Evolutionary conservation across 2,113 vertebrate genomes (phyloP).

Genomic region (Bombycilla garrulus): DNA sequence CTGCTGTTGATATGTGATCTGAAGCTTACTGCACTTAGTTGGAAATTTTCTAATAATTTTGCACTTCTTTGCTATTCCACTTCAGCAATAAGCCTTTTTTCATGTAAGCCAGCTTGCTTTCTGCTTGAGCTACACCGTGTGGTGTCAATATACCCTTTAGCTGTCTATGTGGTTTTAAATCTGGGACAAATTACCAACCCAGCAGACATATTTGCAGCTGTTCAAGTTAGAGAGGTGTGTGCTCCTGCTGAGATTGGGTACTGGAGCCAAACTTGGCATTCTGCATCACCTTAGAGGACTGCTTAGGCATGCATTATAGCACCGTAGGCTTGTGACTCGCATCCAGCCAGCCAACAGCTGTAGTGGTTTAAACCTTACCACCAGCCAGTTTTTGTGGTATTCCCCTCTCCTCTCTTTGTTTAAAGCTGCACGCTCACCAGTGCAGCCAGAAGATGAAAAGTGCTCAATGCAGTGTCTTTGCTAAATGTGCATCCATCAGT

Average conservation of each 20-base stretch:
- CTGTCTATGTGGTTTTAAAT: neutral
- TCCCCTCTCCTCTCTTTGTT: neutral
- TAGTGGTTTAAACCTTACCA: neutral
- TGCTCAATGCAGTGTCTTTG: fast-evolving
- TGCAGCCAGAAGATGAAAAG: neutral
- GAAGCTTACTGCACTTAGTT: neutral
- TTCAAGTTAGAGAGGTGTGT: neutral
- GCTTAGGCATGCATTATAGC: fast-evolving
- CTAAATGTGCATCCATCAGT: neutral
- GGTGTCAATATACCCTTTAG: neutral
- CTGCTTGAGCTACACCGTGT: fast-evolving
- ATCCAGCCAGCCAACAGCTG: neutral
- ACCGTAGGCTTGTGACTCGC: fast-evolving
- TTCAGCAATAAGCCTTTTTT: neutral
- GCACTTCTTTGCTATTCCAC: neutral
- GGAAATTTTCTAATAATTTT: neutral
- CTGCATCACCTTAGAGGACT: neutral
- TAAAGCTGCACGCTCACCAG: neutral
- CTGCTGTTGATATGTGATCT: neutral
- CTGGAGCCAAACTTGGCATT: neutral
- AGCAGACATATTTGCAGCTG: neutral
- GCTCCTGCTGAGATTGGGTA: neutral
- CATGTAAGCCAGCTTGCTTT: neutral
- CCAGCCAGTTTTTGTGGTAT: neutral
- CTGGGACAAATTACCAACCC: neutral